These are phyloP conservation scores for Dipus sagitta DNA, from an alignment of 2,797 vertebrate genomes.

Conservation along the genomic window DNA sequence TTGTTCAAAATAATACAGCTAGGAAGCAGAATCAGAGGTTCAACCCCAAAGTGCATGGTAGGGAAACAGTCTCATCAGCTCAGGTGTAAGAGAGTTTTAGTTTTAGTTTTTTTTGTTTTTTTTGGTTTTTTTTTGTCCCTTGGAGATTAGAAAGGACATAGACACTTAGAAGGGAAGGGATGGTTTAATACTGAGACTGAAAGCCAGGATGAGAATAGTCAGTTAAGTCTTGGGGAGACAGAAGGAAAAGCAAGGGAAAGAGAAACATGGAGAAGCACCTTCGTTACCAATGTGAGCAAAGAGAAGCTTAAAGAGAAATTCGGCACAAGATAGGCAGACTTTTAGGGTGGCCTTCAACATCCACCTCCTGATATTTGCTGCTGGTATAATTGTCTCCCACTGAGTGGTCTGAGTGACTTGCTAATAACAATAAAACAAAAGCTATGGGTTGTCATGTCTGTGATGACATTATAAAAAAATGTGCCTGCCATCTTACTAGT, in stretches of 20 bases:
- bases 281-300: not conserved
- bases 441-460: not conserved
- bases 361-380: not conserved
- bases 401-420: constrained; percentile 7
- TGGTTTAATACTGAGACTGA: not conserved
- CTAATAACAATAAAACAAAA: not conserved
- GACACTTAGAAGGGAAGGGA: not conserved
- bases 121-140: rapidly evolving
- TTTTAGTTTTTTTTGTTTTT: too few species aligned
- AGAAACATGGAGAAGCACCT: not conserved
- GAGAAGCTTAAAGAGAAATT: not conserved
- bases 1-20: not conserved
- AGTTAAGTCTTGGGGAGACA: not conserved
- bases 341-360: not conserved
- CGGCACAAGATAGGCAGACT: not conserved
- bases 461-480: not conserved
- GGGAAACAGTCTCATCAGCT: not conserved
- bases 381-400: not conserved
- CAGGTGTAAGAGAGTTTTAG: not conserved
- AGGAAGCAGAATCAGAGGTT: constrained; percentile 1
- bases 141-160: not conserved
- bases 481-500: not conserved
- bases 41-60: not conserved
- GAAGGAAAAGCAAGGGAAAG: constrained; percentile 24
- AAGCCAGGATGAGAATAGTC: not conserved